Evolutionary conservation across 2,888 invertebrate species (phyloP).

Genomic region (Tridacna gigas): DNA sequence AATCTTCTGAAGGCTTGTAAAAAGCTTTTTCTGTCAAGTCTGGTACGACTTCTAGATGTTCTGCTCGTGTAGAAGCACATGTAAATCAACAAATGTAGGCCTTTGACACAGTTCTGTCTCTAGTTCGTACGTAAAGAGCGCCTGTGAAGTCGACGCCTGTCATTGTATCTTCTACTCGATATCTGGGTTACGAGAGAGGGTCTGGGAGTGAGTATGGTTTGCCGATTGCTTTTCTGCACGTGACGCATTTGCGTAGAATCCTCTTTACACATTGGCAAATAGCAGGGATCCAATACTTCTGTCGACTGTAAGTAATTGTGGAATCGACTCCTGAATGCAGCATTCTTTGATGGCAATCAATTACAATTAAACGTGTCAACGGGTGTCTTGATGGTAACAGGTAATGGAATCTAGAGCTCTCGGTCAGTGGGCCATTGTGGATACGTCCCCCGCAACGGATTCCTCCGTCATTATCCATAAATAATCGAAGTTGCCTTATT

Average conservation of each 20-base stretch:
- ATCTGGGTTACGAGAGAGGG: constrained; percentile 32
- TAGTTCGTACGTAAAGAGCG: constrained; percentile 24
- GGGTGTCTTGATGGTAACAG: constrained; percentile 11
- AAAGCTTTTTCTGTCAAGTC: constrained; percentile 41
- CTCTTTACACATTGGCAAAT: constrained; percentile 25
- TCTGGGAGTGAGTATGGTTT: constrained; percentile 18
- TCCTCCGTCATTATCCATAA: background rate
- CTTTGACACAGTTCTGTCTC: constrained; percentile 32
- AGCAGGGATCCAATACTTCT: constrained; percentile 25
- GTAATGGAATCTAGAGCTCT: constrained; percentile 8
- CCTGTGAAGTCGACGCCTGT: constrained; percentile 57
- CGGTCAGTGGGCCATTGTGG: constrained; percentile 11
- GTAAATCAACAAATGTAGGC: constrained; percentile 56
- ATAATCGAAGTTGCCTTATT: constrained; percentile 17
- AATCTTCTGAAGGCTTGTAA: constrained; percentile 53
- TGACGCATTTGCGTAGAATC: constrained; percentile 24
- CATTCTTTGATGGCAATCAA: background rate
- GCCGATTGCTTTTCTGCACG: constrained; percentile 5
- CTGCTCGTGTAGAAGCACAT: constrained; percentile 53
- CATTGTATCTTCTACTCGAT: constrained; percentile 33
- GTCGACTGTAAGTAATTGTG: background rate
- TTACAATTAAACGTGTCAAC: constrained; percentile 3
- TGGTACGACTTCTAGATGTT: constrained; percentile 52
- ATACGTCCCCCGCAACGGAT: constrained; percentile 32
- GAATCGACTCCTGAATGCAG: background rate